These are phyloP conservation scores for Thereva unica DNA, from an alignment of 2,888 invertebrate genomes.

Conservation along the genomic window DNA sequence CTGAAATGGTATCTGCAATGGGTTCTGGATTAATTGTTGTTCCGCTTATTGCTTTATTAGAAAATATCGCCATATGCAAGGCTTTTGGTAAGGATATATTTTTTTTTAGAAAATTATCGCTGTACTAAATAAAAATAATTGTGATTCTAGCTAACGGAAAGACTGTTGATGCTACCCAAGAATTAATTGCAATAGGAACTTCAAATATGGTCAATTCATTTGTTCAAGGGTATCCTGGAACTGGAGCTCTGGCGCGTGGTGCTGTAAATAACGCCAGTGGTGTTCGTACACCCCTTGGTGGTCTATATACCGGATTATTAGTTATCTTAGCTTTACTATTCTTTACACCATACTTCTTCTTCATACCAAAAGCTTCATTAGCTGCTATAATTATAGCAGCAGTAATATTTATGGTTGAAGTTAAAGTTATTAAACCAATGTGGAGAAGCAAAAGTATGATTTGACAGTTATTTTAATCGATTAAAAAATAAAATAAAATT, in stretches of 20 bases:
- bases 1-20: slow-evolving; percentile 77
- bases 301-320: slow-evolving; percentile 78
- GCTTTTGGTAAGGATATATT: slow-evolving; percentile 59
- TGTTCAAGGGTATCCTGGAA: slow-evolving; percentile 80
- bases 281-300: slow-evolving; percentile 82
- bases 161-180: slow-evolving; percentile 87
- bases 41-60: slow-evolving; percentile 84
- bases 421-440: slow-evolving; percentile 83
- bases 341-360: slow-evolving; percentile 86
- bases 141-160: slow-evolving; percentile 68
- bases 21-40: slow-evolving; percentile 85
- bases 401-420: slow-evolving; percentile 89
- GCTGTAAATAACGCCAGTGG: slow-evolving; percentile 91
- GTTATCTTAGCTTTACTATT: slow-evolving; percentile 84
- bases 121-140: background rate
- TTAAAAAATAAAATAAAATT: background rate
- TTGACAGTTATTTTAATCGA: background rate
- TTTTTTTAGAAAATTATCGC: background rate
- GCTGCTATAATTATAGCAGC: slow-evolving; percentile 92
- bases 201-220: slow-evolving; percentile 82
- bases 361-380: slow-evolving; percentile 82
- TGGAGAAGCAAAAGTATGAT: slow-evolving; percentile 85
- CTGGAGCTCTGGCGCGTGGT: slow-evolving; percentile 81
- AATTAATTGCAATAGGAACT: slow-evolving; percentile 83
- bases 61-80: slow-evolving; percentile 90